Evolutionary conservation across 2,797 vertebrate genomes (phyloP).

Genomic region (Philypnodon macrostomus): DNA sequence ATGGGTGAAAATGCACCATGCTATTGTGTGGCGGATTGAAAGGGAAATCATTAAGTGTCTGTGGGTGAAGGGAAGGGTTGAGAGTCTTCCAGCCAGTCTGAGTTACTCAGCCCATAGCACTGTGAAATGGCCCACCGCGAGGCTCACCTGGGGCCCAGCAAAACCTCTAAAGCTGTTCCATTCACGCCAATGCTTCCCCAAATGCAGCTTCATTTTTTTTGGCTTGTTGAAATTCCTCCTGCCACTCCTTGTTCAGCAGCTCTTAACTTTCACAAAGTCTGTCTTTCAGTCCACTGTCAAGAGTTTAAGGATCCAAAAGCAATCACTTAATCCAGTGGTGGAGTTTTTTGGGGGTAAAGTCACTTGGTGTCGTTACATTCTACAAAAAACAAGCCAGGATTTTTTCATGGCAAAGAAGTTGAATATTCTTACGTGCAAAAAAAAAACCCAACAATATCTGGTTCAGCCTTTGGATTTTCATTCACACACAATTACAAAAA

Average conservation of each 20-base stretch:
- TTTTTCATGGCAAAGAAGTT: too few species aligned
- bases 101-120: constrained; percentile 56
- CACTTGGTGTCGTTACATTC: too few species aligned
- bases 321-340: constrained; percentile 34
- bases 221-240: constrained; percentile 36
- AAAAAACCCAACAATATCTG: too few species aligned
- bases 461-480: too few species aligned
- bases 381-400: too few species aligned
- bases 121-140: constrained; percentile 55
- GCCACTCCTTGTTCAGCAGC: constrained; percentile 22
- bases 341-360: too few species aligned
- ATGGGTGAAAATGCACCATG: constrained; percentile 36
- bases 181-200: constrained; percentile 14
- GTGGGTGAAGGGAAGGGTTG: constrained; percentile 29
- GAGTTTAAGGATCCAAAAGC: constrained; percentile 34
- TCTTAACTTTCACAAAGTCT: constrained; percentile 7
- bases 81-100: constrained; percentile 64
- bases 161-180: constrained; percentile 11
- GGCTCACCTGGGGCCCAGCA: constrained; percentile 49
- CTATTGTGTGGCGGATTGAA: constrained; percentile 62
- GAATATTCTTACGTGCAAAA: too few species aligned
- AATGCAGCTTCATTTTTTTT: constrained; percentile 20
- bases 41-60: constrained; percentile 61
- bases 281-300: constrained; percentile 18
- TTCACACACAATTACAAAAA: too few species aligned